These are phyloP conservation scores for Epinephelus fuscoguttatus DNA, from an alignment of 2,113 vertebrate species.

Conservation along the genomic window DNA sequence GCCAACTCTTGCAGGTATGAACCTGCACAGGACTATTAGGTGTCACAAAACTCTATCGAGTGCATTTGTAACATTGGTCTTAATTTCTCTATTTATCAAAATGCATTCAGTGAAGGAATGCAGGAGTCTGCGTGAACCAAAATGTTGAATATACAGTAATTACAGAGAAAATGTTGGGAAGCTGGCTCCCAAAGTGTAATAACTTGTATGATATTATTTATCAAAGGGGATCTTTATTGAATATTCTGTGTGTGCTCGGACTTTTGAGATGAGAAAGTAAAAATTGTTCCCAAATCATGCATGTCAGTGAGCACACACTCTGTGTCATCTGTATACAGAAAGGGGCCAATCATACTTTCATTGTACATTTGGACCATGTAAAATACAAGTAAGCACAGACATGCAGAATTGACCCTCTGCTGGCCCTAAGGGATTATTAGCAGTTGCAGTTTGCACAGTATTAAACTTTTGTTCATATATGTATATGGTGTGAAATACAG, in stretches of 20 bases:
- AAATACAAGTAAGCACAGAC: constrained; percentile 53
- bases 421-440: constrained; percentile 60
- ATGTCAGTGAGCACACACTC: constrained; percentile 45
- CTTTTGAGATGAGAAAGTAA: constrained; percentile 54
- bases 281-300: constrained; percentile 43
- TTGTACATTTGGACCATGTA: constrained; percentile 62
- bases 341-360: constrained; percentile 45
- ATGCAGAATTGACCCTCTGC: constrained; percentile 70
- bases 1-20: constrained; percentile 65
- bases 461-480: constrained; percentile 73
- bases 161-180: constrained; percentile 89
- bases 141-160: constrained; percentile 66
- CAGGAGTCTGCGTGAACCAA: constrained; percentile 61
- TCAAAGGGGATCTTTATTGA: constrained; percentile 83
- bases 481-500: constrained; percentile 74
- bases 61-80: constrained; percentile 82
- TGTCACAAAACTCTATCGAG: constrained; percentile 78
- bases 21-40: constrained; percentile 72
- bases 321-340: constrained; percentile 50
- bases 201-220: constrained; percentile 98
- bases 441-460: constrained; percentile 81
- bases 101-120: constrained; percentile 57
- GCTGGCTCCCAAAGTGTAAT: constrained; percentile 98
- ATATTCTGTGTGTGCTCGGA: constrained; percentile 48
- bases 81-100: constrained; percentile 89